Conservation (phyloP, 2,113 vertebrate species). For the Maccullochella peelii region DNA sequence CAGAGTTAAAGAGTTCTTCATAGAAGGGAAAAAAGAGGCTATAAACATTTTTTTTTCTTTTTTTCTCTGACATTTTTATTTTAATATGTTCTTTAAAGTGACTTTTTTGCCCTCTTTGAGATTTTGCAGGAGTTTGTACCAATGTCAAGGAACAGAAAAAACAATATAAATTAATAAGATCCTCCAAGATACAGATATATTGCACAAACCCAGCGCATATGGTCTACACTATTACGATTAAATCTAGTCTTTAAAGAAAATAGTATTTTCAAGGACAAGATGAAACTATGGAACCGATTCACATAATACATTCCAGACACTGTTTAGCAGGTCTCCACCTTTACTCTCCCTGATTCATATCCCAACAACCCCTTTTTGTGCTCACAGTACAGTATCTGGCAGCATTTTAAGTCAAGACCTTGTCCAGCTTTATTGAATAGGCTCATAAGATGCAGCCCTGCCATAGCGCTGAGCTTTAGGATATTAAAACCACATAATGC, state of each 20-base stretch:
- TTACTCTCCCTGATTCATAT: constrained; percentile 22
- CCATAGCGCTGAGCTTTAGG: constrained; percentile 31
- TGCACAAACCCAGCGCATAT: constrained; percentile 14
- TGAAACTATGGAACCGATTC: constrained; percentile 13
- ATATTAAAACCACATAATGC: constrained; percentile 70
- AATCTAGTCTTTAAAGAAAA: constrained; percentile 35
- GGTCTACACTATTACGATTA: constrained; percentile 1
- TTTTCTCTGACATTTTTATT: background rate
- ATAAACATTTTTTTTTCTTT: background rate
- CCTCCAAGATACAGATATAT: background rate
- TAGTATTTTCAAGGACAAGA: constrained; percentile 25
- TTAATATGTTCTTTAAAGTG: background rate
- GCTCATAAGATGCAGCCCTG: constrained; percentile 27
- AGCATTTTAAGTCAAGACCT: constrained; percentile 37
- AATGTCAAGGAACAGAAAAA: background rate
- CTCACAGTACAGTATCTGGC: constrained; percentile 17
- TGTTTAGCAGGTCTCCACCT: constrained; percentile 26
- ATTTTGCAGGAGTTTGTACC: background rate
- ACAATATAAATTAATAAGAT: background rate
- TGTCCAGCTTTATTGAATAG: constrained; percentile 50
- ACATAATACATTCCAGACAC: constrained; percentile 26
- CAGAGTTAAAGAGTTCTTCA: background rate
- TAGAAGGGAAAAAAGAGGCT: background rate
- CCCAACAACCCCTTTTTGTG: background rate
- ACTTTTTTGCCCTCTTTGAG: background rate